Base-by-base conservation (phyloP, 2,888 invertebrate species). In the Dugesia japonica region DNA sequence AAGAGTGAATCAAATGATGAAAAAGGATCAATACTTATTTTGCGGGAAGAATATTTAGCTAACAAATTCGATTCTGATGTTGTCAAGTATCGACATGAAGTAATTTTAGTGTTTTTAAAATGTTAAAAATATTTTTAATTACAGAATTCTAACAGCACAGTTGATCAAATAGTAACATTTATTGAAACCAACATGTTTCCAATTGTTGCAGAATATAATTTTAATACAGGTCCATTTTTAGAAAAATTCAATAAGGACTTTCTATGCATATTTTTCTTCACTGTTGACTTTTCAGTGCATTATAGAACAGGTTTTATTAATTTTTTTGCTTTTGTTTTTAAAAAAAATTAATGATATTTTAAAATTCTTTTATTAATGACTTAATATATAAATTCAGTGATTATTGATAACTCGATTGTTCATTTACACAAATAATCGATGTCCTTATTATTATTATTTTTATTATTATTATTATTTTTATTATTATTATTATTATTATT, bases 221-320 rank as follows among this genome's bases (percentile, higher is more conserved):
- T 56, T 23, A 56, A n/a, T 13, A 56, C 56, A 9, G n/a, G 20
- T 13, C 4, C n/a, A 13, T 56, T 56, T 23, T 56, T 56, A 23
- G 56, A 56, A 20, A 56, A 23, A 56, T 56, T 56, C 4, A n/a
- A 56, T 4, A 56, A 56, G 17, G n/a, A 56, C 1, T 56, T 20
- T 4, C n/a, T 56, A n/a, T 56, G 56, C 23, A 20, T 56, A 4
- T 56, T 56, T 56, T 56, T 56, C 56, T 56, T 56, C n/a, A 56
- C 56, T 56, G 56, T 56, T 4, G 56, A 56, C n/a, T 56, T 56
- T n/a, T 56, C 56, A 13, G 17, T 56, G 4, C 56, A 56, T n/a
- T n/a, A 56, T 56, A n/a, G 56, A 56, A 23, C 56, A 20, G 56
- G 56, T 38, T 80, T 80, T 15, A 7, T 31, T 31, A 31, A 7